Evolutionary conservation across 2,113 vertebrate species (phyloP), one percentile per base, ranked within the genome.

Genomic region (Kryptolebias marmoratus): DNA sequence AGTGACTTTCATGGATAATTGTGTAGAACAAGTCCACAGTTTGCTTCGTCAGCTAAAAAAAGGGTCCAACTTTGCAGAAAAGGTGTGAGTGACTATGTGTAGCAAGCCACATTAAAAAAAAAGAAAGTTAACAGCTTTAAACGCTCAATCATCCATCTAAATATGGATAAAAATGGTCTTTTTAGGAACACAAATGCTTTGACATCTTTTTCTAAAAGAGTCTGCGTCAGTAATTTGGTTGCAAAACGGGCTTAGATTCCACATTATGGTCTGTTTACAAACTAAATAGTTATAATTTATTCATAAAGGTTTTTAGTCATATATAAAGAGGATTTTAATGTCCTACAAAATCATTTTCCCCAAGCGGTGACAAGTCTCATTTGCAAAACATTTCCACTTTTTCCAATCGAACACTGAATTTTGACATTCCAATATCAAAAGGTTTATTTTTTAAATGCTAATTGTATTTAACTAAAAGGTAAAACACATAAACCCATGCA

Each of bases 1-100:
- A 88, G 83, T 84, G 76, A 87, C 79, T 81, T 82, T 85, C 85
- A 89, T 72, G 75, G 88, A 75, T 76, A 52, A 4, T 80, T 66
- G 79, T 83, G 82, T 87, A 78, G 80, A 87, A 84, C 87, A 57
- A 84, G 75, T 68, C 68, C 79, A 79, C 28, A 45, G 64, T 81
- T 77, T 76, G 80, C 71, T 11, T 58, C 54, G 0, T 87, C 89
- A 85, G 84, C 87, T 80, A 62, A 71, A 84, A 5, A 84, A 5
- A 64, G 18, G 55, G 13, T 31, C 2, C 1, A 61, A 70, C 67
- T 83, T 74, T 68, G 80, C 55, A 73, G 73, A 36, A 36, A 36
- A 36, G 32, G 3, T 36, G 32, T 36, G 22, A 22, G 32, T 36
- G 32, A 36, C 32, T 36, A 7, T 36, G 32, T 36, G 32, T 4